Percentiles rank a stretch among this genome's conserved stretches.
Evolutionary conservation across 2,113 vertebrate species (phyloP).

Genomic region (Kryptolebias marmoratus): DNA sequence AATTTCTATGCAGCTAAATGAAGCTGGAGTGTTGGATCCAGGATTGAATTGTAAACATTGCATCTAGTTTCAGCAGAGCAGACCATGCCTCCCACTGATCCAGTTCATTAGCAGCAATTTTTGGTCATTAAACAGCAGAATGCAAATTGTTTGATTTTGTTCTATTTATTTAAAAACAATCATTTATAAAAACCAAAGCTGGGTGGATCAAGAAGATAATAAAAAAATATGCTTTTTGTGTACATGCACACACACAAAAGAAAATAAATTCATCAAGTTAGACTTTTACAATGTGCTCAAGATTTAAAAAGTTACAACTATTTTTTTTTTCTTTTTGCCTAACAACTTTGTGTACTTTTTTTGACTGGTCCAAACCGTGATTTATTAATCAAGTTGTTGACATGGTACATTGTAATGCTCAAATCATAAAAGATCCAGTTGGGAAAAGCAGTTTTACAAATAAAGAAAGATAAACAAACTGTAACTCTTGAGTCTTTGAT

Average conservation of each 20-base stretch:
- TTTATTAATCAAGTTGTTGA: not conserved
- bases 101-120: not conserved
- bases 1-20: no score
- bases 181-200: conserved; percentile 2
- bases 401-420: not conserved
- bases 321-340: not conserved
- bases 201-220: not conserved
- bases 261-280: not conserved
- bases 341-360: no score
- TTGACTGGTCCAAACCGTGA: not conserved
- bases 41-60: not conserved
- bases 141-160: not conserved
- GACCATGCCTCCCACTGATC: not conserved
- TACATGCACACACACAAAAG: not conserved
- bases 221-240: no score
- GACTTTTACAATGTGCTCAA: no score
- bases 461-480: no score
- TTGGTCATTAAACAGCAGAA: not conserved
- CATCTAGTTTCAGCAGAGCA: not conserved
- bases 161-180: not conserved
- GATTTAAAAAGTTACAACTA: no score
- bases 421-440: no score
- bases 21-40: no score
- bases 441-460: no score
- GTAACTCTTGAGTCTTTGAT: no score